These are phyloP conservation scores for Ectropis crepuscularia DNA, from an alignment of 2,888 invertebrate genomes.

Conservation along the genomic window DNA sequence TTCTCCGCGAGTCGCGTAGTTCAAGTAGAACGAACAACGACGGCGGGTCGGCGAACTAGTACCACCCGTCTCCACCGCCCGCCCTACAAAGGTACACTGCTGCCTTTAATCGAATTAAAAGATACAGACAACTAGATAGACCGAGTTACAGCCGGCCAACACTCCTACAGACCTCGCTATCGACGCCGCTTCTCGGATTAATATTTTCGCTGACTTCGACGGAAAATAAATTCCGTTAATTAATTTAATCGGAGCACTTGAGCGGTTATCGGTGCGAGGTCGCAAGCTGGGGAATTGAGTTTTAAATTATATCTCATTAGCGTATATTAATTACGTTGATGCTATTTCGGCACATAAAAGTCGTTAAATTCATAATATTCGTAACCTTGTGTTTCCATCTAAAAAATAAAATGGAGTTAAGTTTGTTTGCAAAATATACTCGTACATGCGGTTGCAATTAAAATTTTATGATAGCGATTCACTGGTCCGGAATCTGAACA, in stretches of 20 bases:
- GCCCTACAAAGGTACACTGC: conserved; percentile 12
- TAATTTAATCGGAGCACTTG: conserved; percentile 30
- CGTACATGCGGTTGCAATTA: conserved; percentile 9
- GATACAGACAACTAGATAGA: conserved; percentile 34
- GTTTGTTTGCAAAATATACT: conserved; percentile 9
- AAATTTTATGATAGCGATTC: conserved; percentile 22
- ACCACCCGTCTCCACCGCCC: background rate
- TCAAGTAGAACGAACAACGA: conserved; percentile 12
- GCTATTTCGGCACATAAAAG: background rate
- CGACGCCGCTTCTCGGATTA: conserved; percentile 5
- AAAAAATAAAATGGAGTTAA: background rate
- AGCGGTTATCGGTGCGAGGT: conserved; percentile 11
- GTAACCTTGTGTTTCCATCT: conserved; percentile 2
- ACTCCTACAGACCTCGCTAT: background rate
- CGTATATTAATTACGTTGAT: conserved; percentile 4
- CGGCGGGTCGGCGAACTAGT: background rate
- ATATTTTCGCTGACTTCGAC: conserved; percentile 18
- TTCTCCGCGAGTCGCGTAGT: background rate
- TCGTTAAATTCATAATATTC: conserved; percentile 4
- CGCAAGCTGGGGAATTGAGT: conserved; percentile 1
- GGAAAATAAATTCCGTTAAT: conserved; percentile 25
- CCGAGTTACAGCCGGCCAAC: conserved; percentile 14
- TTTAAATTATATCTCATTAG: conserved; percentile 6
- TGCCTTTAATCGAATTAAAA: conserved; percentile 42
- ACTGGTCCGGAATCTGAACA: conserved; percentile 13